phyloP scores from a whole-genome alignment of 2,113 vertebrate genomes.

The Hassar affinis region DNA sequence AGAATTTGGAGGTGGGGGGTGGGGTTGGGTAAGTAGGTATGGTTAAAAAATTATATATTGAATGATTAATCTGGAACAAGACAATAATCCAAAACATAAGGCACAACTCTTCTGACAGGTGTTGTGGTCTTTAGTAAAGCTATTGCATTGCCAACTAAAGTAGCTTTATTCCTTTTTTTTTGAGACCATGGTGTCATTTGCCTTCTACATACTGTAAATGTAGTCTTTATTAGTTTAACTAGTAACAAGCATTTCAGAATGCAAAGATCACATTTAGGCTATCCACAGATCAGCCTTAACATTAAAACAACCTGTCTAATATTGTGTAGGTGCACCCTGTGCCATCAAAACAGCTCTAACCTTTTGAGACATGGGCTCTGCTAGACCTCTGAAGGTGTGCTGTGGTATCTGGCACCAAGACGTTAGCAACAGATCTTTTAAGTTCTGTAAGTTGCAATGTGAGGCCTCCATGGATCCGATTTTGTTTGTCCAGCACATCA shows the following conservation, averaged over 20 bases:
- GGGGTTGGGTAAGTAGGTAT: not conserved
- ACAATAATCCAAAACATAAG: not conserved
- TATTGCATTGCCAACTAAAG: not conserved
- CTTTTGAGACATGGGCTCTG: too few species aligned
- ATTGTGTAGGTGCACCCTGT: too few species aligned
- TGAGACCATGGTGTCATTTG: not conserved
- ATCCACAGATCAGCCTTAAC: not conserved
- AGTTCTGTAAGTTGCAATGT: too few species aligned
- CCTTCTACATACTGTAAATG: not conserved
- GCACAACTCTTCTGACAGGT: not conserved
- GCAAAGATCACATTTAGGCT: not conserved
- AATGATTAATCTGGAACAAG: not conserved
- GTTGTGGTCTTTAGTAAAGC: not conserved
- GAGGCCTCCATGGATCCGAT: too few species aligned
- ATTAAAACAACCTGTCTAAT: not conserved
- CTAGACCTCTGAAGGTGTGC: too few species aligned
- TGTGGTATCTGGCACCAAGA: too few species aligned
- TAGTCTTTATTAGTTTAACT: not conserved
- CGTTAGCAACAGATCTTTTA: too few species aligned
- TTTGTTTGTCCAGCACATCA: too few species aligned
- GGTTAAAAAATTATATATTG: not conserved
- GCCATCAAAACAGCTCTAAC: too few species aligned
- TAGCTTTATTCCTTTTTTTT: not conserved
- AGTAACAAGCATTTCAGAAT: not conserved
- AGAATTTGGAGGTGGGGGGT: not conserved